phyloP scores from a whole-genome alignment of 2,113 vertebrate genomes.

The Clarias batrachus region DNA sequence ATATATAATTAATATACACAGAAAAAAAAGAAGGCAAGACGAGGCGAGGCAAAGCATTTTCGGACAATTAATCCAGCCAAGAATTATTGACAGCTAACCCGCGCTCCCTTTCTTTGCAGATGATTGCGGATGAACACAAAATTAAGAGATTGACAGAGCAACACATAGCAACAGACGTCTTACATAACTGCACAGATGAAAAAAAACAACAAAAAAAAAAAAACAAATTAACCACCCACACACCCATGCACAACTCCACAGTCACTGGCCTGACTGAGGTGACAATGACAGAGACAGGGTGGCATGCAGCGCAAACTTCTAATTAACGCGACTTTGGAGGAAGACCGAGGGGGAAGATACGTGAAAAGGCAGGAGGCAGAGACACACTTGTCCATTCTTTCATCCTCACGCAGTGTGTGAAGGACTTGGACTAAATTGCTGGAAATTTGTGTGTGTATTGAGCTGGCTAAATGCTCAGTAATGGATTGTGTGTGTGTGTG shows the following conservation, averaged over 20 bases:
- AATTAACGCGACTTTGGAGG: constrained; percentile 45
- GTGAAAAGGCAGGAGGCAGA: constrained; percentile 3
- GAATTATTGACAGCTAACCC: constrained; percentile 37
- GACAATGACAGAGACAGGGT: constrained; percentile 40
- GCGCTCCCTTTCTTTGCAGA: constrained; percentile 9
- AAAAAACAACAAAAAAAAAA: too few species aligned
- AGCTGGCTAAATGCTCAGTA: constrained; percentile 8
- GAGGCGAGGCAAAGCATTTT: constrained; percentile 18
- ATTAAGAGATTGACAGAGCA: not conserved
- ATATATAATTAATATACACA: constrained; percentile 12
- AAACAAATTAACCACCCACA: constrained; percentile 36
- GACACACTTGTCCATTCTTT: constrained; percentile 16
- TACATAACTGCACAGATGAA: constrained; percentile 28
- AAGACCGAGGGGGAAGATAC: not conserved
- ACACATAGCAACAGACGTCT: constrained; percentile 40
- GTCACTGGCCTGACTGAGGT: constrained; percentile 28
- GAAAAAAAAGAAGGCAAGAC: not conserved
- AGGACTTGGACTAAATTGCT: constrained; percentile 10
- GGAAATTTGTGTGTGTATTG: constrained; percentile 32
- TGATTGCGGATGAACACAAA: constrained; percentile 17
- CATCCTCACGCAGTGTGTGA: constrained; percentile 12
- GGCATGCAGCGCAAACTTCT: constrained; percentile 40
- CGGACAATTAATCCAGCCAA: constrained; percentile 52
- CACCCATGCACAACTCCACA: constrained; percentile 28
- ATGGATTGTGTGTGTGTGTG: not conserved